A percentile compares a stretch with the other conserved stretches of the same genome.
phyloP scores from a whole-genome alignment of 2,113 vertebrate species.

The Sinocyclocheilus anophthalmus region DNA sequence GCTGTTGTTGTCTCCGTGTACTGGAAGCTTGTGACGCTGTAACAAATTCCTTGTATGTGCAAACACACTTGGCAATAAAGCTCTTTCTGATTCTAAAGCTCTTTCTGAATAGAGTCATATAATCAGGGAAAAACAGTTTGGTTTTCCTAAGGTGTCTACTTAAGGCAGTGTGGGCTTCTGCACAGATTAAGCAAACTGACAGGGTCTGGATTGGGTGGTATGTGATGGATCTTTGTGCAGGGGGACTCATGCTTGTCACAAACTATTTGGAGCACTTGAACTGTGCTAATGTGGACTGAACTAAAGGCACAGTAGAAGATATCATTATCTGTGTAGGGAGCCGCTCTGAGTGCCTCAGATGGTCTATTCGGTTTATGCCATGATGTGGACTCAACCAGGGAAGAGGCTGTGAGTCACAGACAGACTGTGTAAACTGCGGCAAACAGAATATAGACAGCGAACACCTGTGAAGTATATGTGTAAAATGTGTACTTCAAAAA shows the following conservation, averaged over 20 bases:
- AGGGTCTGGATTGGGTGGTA: neutral
- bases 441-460: slow-evolving; percentile 16
- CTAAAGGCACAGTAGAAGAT: slow-evolving; percentile 32
- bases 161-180: slow-evolving; percentile 5
- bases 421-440: slow-evolving; percentile 16
- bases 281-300: slow-evolving; percentile 31
- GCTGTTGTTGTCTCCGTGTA: too few species aligned
- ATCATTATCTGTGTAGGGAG: slow-evolving; percentile 42
- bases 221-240: slow-evolving; percentile 13
- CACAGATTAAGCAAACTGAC: slow-evolving; percentile 16
- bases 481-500: neutral
- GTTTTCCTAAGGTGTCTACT: slow-evolving; percentile 7
- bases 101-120: neutral
- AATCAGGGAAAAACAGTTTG: slow-evolving; percentile 27
- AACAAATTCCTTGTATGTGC: too few species aligned
- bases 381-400: slow-evolving; percentile 26
- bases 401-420: slow-evolving; percentile 28
- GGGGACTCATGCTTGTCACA: slow-evolving; percentile 36
- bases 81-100: too few species aligned
- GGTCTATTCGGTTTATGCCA: slow-evolving; percentile 34
- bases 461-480: slow-evolving; percentile 33
- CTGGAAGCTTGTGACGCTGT: too few species aligned
- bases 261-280: slow-evolving; percentile 35
- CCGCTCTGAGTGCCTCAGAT: slow-evolving; percentile 23
- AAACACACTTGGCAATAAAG: too few species aligned